A percentile compares a stretch with the other conserved stretches of the same genome.
Evolutionary conservation across 2,888 invertebrate species (phyloP).

Genomic region (Eremobia ochroleuca): DNA sequence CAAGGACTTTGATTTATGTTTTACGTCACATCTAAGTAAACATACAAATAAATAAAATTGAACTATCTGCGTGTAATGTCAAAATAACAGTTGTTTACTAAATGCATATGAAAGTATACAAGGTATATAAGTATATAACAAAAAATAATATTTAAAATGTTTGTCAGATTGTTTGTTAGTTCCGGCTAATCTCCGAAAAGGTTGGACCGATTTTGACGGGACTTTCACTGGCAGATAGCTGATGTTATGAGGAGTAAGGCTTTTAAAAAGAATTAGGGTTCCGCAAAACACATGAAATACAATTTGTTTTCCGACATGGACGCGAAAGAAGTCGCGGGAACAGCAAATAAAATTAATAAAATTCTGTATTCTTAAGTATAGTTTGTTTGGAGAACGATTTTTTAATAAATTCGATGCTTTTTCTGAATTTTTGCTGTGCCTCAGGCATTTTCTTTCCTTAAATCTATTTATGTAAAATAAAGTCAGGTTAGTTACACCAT

Average conservation of each 20-base stretch:
- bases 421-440: not conserved
- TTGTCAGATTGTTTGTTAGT: no score
- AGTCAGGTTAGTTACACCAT: no score
- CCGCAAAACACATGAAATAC: not conserved
- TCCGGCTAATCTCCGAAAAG: no score
- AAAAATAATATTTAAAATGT: no score
- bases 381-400: not conserved
- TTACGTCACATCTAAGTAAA: not conserved
- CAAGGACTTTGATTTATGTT: constrained; percentile 29
- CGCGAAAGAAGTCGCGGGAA: not conserved
- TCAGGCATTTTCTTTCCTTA: not conserved
- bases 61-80: not conserved
- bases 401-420: not conserved
- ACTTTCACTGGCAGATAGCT: not conserved
- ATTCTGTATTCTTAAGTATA: constrained; percentile 1
- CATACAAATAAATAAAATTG: not conserved
- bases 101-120: not conserved
- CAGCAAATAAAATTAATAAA: not conserved
- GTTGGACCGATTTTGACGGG: not conserved
- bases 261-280: not conserved
- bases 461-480: no score
- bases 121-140: no score
- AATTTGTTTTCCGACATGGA: not conserved
- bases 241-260: not conserved
- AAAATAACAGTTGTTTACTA: not conserved